Evolutionary conservation across 1,140 invertebrate genomes (phyloP).

Genomic region (Periplaneta americana): DNA sequence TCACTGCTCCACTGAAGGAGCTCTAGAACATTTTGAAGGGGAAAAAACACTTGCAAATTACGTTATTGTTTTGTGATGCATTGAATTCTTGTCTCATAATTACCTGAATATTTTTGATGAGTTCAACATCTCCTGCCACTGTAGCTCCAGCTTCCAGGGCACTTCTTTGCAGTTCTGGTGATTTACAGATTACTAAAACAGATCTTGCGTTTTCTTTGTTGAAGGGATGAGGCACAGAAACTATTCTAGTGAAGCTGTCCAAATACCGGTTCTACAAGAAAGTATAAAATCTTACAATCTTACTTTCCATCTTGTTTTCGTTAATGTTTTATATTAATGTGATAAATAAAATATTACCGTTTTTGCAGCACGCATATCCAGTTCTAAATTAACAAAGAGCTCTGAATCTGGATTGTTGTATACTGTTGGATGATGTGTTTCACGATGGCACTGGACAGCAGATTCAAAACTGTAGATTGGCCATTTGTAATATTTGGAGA

Average conservation of each 20-base stretch:
- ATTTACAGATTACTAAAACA: slow-evolving; percentile 67
- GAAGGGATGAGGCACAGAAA: slow-evolving; percentile 56
- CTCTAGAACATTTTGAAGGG: too few species aligned
- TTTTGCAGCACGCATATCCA: slow-evolving; percentile 62
- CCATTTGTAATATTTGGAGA: slow-evolving; percentile 51
- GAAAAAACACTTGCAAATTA: too few species aligned
- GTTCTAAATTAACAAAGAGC: slow-evolving; percentile 58
- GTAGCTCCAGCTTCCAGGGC: slow-evolving; percentile 62
- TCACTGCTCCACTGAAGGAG: too few species aligned
- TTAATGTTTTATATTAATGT: too few species aligned
- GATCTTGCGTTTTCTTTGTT: slow-evolving; percentile 52
- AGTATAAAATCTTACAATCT: slow-evolving; percentile 21
- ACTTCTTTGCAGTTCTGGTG: slow-evolving; percentile 44
- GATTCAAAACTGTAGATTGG: slow-evolving; percentile 59
- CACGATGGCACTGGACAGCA: slow-evolving; percentile 64
- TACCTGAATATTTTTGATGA: slow-evolving; percentile 70
- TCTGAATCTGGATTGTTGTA: slow-evolving; percentile 61
- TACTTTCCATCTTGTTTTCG: too few species aligned
- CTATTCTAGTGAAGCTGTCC: slow-evolving; percentile 53
- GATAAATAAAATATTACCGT: slow-evolving; percentile 29
- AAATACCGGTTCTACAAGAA: slow-evolving; percentile 52
- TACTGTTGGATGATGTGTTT: slow-evolving; percentile 71
- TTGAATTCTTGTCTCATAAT: not conserved
- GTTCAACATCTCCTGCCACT: slow-evolving; percentile 56
- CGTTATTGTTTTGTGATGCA: not conserved